Conservation (phyloP, 1,140 invertebrate genomes). For the Drosophila lacteicornis region DNA sequence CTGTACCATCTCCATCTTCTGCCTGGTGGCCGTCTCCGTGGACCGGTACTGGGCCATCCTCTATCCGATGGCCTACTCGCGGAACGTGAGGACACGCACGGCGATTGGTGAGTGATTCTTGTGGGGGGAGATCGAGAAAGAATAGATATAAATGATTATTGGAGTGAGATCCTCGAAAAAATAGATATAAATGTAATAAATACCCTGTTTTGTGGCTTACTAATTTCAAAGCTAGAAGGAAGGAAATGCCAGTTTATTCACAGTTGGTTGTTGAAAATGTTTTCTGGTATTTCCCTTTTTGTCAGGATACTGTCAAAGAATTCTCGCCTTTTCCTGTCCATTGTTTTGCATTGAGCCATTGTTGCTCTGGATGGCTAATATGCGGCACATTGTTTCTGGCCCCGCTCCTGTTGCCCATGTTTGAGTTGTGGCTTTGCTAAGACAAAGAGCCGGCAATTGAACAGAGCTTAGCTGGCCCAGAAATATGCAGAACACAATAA, state of each 20-base stretch:
- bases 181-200: too few species aligned
- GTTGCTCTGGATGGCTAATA: slow-evolving; percentile 46
- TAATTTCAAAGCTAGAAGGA: neutral
- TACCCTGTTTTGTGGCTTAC: too few species aligned
- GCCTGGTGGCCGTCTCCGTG: slow-evolving; percentile 94
- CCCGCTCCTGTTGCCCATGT: slow-evolving; percentile 37
- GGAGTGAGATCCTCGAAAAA: too few species aligned
- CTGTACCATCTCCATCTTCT: slow-evolving; percentile 96
- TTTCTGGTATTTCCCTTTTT: neutral
- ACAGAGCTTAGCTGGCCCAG: neutral
- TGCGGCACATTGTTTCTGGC: slow-evolving; percentile 43
- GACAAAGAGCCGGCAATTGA: slow-evolving; percentile 32
- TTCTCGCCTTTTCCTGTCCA: slow-evolving; percentile 11
- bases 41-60: slow-evolving; percentile 97
- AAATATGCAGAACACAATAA: neutral
- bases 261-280: neutral
- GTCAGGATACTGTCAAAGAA: slow-evolving; percentile 23
- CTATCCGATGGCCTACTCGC: slow-evolving; percentile 94
- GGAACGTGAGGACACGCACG: slow-evolving; percentile 93
- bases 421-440: slow-evolving; percentile 60
- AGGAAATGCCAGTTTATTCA: neutral
- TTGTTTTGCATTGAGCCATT: slow-evolving; percentile 36
- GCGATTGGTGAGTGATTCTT: slow-evolving; percentile 90
- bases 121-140: too few species aligned
- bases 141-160: too few species aligned